Evolutionary conservation across 1,140 invertebrate genomes (phyloP), one percentile per base, ranked within the genome.

Genomic region (Argopecten irradians): DNA sequence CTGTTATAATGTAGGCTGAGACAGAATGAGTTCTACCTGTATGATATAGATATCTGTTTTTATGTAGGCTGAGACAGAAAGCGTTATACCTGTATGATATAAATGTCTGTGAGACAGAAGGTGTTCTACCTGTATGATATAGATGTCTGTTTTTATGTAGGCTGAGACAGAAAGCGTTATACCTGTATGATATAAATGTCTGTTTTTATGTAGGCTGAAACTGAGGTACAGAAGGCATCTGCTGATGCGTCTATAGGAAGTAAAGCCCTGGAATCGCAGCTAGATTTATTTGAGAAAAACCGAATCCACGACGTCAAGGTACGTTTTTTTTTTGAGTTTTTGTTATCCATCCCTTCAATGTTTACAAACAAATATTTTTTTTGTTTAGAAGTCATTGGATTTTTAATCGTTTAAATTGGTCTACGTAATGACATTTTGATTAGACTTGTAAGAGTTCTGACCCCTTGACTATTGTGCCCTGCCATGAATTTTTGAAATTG

Each of bases 271-370:
- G 93, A 94, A 85, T 89, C 92, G 39, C 90, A 92, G 85, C 91
- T 94, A 88, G 90, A 93, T 34, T 90, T 87, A 33, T 94, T 94
- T 91, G 93, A 94, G 84, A 90, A 91, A 83, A 90, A 92, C 32
- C 93, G 92, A 90, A 82, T 94, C 3, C 14, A 87, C 82, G 93
- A 93, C 46, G 14, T 94, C 13, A 94, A 94, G 90, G 93, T 94
- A 86, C 14, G 85, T 86, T 19, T 32, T 41, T 43, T 84, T 39
- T 19, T 87, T 33, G 82, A 34, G 22, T 34, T n/a, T 33, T 28
- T 83, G 36, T 83, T 33, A 55, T 36, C n/a, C n/a, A n/a, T n/a
- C n/a, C n/a, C n/a, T n/a, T n/a, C n/a, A n/a, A n/a, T n/a, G n/a
- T n/a, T n/a, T n/a, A n/a, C n/a, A n/a, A n/a, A n/a, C n/a, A n/a